Evolutionary conservation across 1,140 invertebrate species (phyloP).

Genomic region (Gerris buenoi): DNA sequence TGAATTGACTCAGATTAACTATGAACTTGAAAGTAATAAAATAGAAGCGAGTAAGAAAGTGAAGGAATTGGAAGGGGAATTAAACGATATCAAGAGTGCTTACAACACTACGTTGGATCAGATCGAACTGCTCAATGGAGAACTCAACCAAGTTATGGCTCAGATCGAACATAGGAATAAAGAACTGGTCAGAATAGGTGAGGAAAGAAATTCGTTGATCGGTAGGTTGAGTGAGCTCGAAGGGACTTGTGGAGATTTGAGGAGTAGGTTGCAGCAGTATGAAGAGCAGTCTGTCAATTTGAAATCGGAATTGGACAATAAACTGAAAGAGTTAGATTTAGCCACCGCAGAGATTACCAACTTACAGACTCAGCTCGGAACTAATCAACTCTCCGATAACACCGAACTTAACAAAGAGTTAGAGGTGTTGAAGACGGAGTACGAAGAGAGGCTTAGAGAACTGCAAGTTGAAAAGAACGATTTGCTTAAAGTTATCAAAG

Average conservation of each 20-base stretch:
- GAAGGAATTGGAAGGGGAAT: constrained; percentile 29
- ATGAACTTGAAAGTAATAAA: constrained; percentile 19
- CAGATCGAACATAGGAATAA: constrained; percentile 11
- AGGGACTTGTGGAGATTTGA: constrained; percentile 9
- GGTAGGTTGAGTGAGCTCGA: constrained; percentile 21
- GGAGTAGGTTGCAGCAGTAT: constrained; percentile 15
- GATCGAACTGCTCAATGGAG: constrained; percentile 15
- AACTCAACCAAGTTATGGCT: constrained; percentile 14
- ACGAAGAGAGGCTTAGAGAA: not conserved
- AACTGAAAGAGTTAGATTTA: not conserved
- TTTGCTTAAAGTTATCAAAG: not conserved
- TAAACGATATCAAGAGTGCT: constrained; percentile 12
- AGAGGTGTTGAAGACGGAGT: not conserved
- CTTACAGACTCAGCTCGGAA: not conserved
- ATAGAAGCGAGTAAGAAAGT: constrained; percentile 25
- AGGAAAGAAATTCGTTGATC: constrained; percentile 17
- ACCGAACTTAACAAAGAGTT: not conserved
- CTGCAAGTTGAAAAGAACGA: not conserved
- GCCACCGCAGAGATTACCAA: not conserved
- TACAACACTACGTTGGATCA: constrained; percentile 15
- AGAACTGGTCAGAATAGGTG: constrained; percentile 11
- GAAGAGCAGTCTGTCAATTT: constrained; percentile 1
- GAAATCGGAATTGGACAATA: not conserved
- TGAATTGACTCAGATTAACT: constrained; percentile 12
- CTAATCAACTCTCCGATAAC: not conserved